These are phyloP conservation scores for Gallinago paraguaiae DNA, from an alignment of 2,113 vertebrate species.

Conservation along the genomic window DNA sequence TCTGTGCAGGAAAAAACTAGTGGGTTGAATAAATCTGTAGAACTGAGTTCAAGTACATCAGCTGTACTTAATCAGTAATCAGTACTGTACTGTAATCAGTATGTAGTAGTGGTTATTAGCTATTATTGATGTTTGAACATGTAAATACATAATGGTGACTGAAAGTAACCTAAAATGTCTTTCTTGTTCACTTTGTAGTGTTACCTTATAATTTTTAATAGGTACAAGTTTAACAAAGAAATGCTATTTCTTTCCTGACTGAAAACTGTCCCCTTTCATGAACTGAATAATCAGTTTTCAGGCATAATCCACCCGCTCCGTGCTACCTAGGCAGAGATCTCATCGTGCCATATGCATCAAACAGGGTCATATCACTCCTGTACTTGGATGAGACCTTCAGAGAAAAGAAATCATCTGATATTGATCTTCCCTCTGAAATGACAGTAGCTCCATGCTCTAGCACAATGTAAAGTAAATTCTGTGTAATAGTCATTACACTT, in stretches of 20 bases:
- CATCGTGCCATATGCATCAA: background rate
- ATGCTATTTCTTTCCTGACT: background rate
- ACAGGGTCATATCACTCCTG: background rate
- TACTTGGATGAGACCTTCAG: background rate
- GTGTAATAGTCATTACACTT: background rate
- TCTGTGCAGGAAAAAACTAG: background rate
- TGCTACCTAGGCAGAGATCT: background rate
- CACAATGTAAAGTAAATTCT: background rate
- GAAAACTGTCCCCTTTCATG: background rate
- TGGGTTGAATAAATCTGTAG: background rate
- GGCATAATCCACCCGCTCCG: background rate
- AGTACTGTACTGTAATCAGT: background rate
- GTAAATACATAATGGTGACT: background rate
- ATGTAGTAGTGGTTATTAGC: background rate
- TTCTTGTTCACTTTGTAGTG: background rate
- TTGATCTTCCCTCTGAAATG: background rate
- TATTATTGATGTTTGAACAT: background rate
- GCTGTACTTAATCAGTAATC: no score
- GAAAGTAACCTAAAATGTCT: background rate
- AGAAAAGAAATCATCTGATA: background rate
- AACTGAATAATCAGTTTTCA: background rate
- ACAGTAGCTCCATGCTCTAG: background rate
- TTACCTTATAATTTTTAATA: background rate
- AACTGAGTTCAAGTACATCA: background rate
- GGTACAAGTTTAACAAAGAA: background rate